phyloP scores from a whole-genome alignment of 2,888 invertebrate genomes.

The Melanotus villosus region DNA sequence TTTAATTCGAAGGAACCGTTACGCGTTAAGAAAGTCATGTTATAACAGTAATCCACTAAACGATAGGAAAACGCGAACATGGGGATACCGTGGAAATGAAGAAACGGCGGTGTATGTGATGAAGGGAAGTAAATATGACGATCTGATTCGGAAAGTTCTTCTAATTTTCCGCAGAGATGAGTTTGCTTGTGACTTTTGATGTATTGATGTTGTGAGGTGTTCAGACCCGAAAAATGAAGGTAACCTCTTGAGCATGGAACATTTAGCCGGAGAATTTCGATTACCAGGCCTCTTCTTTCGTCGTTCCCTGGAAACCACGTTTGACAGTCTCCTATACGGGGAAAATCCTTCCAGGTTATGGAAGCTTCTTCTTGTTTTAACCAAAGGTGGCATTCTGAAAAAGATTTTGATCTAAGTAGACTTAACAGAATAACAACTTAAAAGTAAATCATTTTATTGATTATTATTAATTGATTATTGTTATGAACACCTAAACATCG shows the following conservation, averaged over 20 bases:
- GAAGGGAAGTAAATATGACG: constrained; percentile 74
- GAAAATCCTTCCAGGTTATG: constrained; percentile 72
- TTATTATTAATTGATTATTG: too few species aligned
- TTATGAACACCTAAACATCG: too few species aligned
- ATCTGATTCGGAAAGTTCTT: constrained; percentile 75
- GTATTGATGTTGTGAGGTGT: constrained; percentile 60
- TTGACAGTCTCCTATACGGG: constrained; percentile 70
- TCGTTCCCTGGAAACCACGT: constrained; percentile 70
- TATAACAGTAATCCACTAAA: constrained; percentile 81
- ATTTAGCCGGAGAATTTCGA: constrained; percentile 78
- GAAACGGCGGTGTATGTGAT: constrained; percentile 68
- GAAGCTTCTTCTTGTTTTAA: constrained; percentile 69
- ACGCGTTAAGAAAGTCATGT: constrained; percentile 75
- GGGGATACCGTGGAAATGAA: constrained; percentile 76
- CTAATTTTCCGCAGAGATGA: constrained; percentile 78
- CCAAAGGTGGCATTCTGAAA: constrained; percentile 75
- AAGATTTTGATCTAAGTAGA: too few species aligned
- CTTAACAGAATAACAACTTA: too few species aligned
- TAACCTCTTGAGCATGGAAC: constrained; percentile 77
- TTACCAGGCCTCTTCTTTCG: constrained; percentile 72
- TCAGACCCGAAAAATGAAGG: constrained; percentile 72
- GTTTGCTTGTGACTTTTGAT: constrained; percentile 62
- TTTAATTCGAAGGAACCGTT: constrained; percentile 79
- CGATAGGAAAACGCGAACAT: constrained; percentile 78
- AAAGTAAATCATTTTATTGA: too few species aligned